Base-by-base conservation (phyloP, 2,888 invertebrate genomes). In the Herminia tarsipennalis region DNA sequence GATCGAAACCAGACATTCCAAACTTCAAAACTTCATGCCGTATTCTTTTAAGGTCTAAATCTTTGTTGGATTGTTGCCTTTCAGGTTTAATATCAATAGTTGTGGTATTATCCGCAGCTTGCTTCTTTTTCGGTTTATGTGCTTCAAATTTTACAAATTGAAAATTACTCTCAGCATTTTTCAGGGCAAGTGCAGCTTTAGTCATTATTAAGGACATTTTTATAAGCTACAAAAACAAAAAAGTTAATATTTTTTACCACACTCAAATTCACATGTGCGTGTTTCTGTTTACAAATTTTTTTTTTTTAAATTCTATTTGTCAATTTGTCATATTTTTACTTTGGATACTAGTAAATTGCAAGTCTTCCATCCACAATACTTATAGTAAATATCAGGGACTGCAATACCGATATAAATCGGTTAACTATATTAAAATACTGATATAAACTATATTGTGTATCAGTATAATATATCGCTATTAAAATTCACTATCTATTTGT, bases 1-100 rank as follows among this genome's bases (percentile, higher is more conserved):
- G 88, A 43, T 94, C 92, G 41, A 97, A 94, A 38, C 96, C 96
- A 16, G 94, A 93, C 86, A 96, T 95, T 20, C 96, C 97, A 81
- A 97, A 96, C 73, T 95, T 96, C 4, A 96, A 93, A 2, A 98
- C 93, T 76, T 98, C 98, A 80, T 95, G 94, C 37, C 96, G 93
- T 1, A 95, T 94, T 69, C 92, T 94, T 65, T 96, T 96, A 67
- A 98, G 93, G 64, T 96, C 95, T 52, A 95, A 87, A 68, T 94
- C 94, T 73, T 77, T 83, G 65, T 63, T 81, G 4, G 65, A 50
- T 22, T 49, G 56, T 1, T 54, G 51, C 25, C 40, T 37, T 40
- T 67, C 61, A 30, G 41, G 47, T 45, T 59, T 70, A 27, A 27
- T 44, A 9, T 64, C 56, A 52, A 5, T 28, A 46, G 64, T 66